Conservation (phyloP, 2,113 vertebrate genomes). For the Boulengeromyrus knoepffleri region DNA sequence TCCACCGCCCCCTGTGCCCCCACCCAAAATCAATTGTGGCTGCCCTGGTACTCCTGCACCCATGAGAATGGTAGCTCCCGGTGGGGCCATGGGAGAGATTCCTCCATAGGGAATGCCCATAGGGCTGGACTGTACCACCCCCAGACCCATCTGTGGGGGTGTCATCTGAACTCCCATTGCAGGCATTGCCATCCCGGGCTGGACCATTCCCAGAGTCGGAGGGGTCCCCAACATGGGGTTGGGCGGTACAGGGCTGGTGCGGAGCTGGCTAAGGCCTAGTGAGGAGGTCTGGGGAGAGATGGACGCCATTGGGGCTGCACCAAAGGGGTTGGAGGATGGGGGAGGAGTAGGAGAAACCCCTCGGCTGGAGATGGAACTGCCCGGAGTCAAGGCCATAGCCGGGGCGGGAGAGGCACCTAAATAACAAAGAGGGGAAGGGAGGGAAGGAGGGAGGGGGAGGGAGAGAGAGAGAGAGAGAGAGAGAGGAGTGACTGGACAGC, state of each 20-base stretch:
- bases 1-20: slow-evolving; percentile 50
- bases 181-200: slow-evolving; percentile 55
- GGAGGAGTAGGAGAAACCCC: slow-evolving; percentile 60
- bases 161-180: slow-evolving; percentile 45
- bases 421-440: background rate
- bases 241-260: slow-evolving; percentile 75
- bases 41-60: slow-evolving; percentile 47
- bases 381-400: slow-evolving; percentile 55
- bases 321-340: slow-evolving; percentile 50
- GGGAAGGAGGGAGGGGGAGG: background rate
- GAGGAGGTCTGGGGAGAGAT: slow-evolving; percentile 62
- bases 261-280: slow-evolving; percentile 77
- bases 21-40: slow-evolving; percentile 75
- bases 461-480: background rate
- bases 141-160: slow-evolving; percentile 56
- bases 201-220: slow-evolving; percentile 45
- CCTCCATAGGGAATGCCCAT: slow-evolving; percentile 69
- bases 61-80: slow-evolving; percentile 50
- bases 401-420: slow-evolving; percentile 59
- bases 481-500: background rate
- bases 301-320: slow-evolving; percentile 51
- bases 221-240: slow-evolving; percentile 59
- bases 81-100: slow-evolving; percentile 61
- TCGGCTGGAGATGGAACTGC: slow-evolving; percentile 58
- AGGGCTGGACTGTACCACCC: slow-evolving; percentile 63